These are phyloP conservation scores for Melospiza melodia DNA, from an alignment of 2,113 vertebrate species.

Conservation along the genomic window DNA sequence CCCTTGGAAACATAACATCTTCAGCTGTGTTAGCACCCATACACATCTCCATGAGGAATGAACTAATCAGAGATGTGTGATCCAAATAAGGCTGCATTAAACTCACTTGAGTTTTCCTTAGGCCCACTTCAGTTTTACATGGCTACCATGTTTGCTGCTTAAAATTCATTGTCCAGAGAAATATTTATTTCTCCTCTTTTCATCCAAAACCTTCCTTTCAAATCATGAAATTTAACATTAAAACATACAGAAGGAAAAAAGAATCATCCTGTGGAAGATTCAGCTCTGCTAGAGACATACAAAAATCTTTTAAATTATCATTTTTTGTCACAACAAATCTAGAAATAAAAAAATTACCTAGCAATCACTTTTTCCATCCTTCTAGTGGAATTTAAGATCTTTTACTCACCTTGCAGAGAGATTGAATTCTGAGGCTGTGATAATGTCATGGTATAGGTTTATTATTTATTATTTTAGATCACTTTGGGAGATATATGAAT, in stretches of 20 bases:
- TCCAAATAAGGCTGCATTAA: not conserved
- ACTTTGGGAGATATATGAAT: not conserved
- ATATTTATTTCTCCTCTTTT: not conserved
- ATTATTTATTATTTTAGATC: not conserved
- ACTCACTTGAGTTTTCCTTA: not conserved
- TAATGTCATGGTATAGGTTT: not conserved
- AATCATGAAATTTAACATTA: not conserved
- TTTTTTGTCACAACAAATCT: not conserved
- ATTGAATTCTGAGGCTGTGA: not conserved
- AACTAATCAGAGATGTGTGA: not conserved
- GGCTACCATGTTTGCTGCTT: not conserved
- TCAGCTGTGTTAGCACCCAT: not conserved
- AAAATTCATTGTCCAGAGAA: not conserved
- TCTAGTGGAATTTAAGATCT: not conserved
- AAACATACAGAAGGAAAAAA: not conserved
- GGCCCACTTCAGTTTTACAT: not conserved
- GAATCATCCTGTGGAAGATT: not conserved
- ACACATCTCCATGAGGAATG: not conserved
- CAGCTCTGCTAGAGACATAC: not conserved
- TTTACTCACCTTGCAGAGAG: not conserved
- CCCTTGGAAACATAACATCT: not conserved
- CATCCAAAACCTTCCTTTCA: not conserved
- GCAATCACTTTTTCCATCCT: not conserved
- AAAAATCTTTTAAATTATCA: not conserved
- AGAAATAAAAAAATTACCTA: not conserved